Evolutionary conservation across 2,888 invertebrate genomes (phyloP).

Genomic region (Tethea ocularis): DNA sequence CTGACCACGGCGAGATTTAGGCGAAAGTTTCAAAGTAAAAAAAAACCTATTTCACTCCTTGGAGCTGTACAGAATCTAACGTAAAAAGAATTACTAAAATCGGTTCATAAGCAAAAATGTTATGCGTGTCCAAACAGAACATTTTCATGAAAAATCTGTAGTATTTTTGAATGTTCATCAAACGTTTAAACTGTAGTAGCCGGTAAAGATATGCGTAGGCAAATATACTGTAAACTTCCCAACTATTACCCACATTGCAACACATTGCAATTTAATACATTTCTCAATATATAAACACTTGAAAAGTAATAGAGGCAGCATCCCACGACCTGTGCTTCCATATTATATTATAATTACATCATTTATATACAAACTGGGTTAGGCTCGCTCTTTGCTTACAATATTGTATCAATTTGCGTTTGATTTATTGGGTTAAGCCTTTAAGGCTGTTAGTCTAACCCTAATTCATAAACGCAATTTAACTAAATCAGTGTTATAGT

Average conservation of each 20-base stretch:
- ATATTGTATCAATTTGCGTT: not conserved
- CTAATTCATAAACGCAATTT: too few relatives aligned
- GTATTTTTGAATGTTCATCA: not conserved
- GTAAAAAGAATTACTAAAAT: too few relatives aligned
- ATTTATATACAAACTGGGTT: constrained; percentile 1
- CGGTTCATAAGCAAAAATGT: too few relatives aligned
- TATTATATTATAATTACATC: constrained; percentile 3
- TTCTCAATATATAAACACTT: constrained; percentile 1
- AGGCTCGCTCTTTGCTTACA: not conserved
- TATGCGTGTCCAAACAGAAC: too few relatives aligned
- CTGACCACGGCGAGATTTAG: too few relatives aligned
- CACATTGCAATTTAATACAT: not conserved
- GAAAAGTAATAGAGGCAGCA: constrained; percentile 4
- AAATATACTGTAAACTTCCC: not conserved
- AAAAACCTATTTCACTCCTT: too few relatives aligned
- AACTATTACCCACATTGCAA: not conserved
- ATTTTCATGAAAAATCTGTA: not conserved
- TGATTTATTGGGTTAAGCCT: not conserved
- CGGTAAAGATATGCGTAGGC: not conserved
- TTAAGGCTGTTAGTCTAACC: too few relatives aligned
- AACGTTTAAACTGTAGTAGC: not conserved
- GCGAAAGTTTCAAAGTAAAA: too few relatives aligned
- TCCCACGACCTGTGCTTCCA: constrained; percentile 4
- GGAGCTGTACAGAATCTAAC: too few relatives aligned
- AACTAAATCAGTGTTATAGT: too few relatives aligned